Evolutionary conservation across 2,113 vertebrate species (phyloP), one percentile per base, ranked within the genome.

Genomic region (Suncus etruscus): DNA sequence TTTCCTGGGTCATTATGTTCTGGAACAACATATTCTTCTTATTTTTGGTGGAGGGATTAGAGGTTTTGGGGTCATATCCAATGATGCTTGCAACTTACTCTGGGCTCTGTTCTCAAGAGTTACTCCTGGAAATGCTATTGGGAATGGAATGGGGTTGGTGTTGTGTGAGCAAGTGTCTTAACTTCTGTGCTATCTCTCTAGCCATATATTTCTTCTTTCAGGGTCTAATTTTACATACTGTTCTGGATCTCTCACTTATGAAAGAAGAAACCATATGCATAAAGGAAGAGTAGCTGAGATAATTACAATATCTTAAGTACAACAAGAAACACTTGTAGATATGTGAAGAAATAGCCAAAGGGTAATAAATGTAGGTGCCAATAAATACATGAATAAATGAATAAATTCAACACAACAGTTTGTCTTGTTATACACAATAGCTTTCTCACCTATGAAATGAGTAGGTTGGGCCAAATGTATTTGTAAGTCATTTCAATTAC

Each of bases 371-470:
- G 18, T 14, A 22, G 39, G 6, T 65, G 63, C 25, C 9, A 65
- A 27, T 25, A 65, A 25, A 22, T 27, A 22, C 63, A 22, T 27
- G 20, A 48, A 32, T 29, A 9, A 20, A 66, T 16, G 32, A 31
- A 90, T 9, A 69, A 86, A 79, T 27, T 48, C 78, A 39, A 80
- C 0, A 31, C 16, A 81, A 6, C 8, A 47, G 1, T 51, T n/a
- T 2, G 63, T 29, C 39, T 92, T 69, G 83, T 45, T 11, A 47
- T 27, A 58, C 4, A 54, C 27, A 47, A 10, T 2, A 32, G 8
- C 87, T 69, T 95, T 9, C 78, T 86, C 18, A 89, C 54, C n/a
- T 89, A 20, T 74, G 74, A 39, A 47, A 73, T 63, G 20, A 84
- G 32, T 29, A 86, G 11, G 76, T 92, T 93, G 84, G 48, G 3